Evolutionary conservation across 2,888 invertebrate genomes (phyloP).

Genomic region (Athalia cordata): DNA sequence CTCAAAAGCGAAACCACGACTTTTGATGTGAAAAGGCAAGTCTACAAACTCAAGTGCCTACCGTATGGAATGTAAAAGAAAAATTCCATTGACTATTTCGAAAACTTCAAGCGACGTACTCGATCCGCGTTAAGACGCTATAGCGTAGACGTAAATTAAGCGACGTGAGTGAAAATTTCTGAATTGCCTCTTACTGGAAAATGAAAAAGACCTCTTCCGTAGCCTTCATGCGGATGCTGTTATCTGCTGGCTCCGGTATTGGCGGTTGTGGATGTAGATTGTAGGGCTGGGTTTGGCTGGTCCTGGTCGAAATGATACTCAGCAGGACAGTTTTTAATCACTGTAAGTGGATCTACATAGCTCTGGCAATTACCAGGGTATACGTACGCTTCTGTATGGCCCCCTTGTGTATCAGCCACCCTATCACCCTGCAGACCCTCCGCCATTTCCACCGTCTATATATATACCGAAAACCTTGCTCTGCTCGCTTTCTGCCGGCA

Average conservation of each 20-base stretch:
- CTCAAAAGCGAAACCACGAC: too few species aligned
- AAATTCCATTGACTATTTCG: too few species aligned
- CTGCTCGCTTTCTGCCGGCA: slow-evolving; percentile 36
- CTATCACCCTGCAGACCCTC: slow-evolving; percentile 52
- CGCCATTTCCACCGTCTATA: slow-evolving; percentile 46
- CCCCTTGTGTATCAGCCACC: slow-evolving; percentile 68
- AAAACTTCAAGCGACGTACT: too few species aligned
- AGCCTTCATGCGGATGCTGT: slow-evolving; percentile 23
- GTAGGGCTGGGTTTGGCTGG: slow-evolving; percentile 10
- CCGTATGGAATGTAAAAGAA: too few species aligned
- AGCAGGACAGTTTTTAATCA: slow-evolving; percentile 74
- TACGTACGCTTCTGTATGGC: slow-evolving; percentile 63
- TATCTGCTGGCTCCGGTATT: slow-evolving; percentile 5
- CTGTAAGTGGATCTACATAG: slow-evolving; percentile 74
- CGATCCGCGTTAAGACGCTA: too few species aligned
- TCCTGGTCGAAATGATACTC: slow-evolving; percentile 62
- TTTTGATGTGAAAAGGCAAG: too few species aligned
- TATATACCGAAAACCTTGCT: slow-evolving; percentile 44
- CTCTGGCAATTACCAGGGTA: slow-evolving; percentile 71
- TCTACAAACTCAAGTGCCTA: too few species aligned
- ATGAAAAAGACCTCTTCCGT: slow-evolving; percentile 29
- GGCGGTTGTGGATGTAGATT: neutral
- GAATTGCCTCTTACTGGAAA: slow-evolving; percentile 14
- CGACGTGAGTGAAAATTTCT: neutral
- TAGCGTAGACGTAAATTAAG: neutral